Percentiles rank a stretch among this genome's conserved stretches.
Evolutionary conservation across 2,113 vertebrate genomes (phyloP).

Genomic region (Bagarius yarrelli): DNA sequence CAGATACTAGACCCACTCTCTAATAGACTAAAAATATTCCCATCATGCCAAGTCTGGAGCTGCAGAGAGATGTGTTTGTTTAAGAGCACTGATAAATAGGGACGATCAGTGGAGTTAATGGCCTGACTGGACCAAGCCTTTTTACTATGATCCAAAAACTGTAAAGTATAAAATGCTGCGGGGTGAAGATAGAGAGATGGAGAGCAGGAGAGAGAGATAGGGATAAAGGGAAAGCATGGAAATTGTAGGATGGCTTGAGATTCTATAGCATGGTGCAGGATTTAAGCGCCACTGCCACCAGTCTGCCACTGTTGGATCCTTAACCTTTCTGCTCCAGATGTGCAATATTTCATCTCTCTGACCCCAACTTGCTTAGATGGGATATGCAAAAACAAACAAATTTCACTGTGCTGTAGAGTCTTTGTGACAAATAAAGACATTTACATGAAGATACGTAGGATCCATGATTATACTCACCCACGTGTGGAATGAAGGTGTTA

Average conservation of each 20-base stretch:
- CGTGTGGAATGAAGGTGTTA: no score
- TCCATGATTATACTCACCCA: no score
- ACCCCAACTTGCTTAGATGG: no score
- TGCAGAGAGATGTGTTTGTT: slow-evolving; percentile 57
- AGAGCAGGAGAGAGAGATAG: slow-evolving; percentile 13
- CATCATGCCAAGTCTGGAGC: slow-evolving; percentile 44
- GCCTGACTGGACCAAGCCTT: slow-evolving; percentile 51
- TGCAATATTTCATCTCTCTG: no score
- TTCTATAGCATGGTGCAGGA: no score
- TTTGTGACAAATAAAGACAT: no score
- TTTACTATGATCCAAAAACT: slow-evolving; percentile 55
- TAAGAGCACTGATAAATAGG: slow-evolving; percentile 57
- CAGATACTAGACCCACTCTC: slow-evolving; percentile 44
- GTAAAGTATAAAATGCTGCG: slow-evolving; percentile 55
- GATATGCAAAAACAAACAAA: no score
- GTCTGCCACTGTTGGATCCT: no score
- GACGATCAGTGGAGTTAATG: slow-evolving; percentile 59
- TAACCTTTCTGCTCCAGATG: no score
- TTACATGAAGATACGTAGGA: no score
- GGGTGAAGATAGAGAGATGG: slow-evolving; percentile 51
- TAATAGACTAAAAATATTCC: slow-evolving; percentile 59
- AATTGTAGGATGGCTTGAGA: background rate
- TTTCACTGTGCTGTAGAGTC: no score
- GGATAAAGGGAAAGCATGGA: slow-evolving; percentile 37
- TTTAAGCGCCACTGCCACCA: no score